Evolutionary conservation across 2,113 vertebrate genomes (phyloP).

Genomic region (Melanerpes formicivorus): DNA sequence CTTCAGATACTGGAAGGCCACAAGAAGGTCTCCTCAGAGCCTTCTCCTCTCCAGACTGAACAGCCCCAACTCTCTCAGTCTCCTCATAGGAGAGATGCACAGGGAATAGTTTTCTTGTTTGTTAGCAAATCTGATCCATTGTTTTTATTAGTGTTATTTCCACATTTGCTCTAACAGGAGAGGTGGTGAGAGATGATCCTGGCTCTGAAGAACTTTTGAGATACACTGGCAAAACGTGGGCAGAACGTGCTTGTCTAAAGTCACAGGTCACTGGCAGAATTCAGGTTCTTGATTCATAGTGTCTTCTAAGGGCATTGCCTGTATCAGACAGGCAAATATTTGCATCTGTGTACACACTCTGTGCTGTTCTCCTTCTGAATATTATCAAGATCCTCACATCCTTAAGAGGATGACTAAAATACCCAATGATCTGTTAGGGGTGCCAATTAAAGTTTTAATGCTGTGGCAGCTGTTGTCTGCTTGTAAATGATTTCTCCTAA

Average conservation of each 20-base stretch:
- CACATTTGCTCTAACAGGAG: background rate
- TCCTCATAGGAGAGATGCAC: background rate
- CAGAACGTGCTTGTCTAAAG: background rate
- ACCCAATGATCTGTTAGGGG: background rate
- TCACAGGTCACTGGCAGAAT: background rate
- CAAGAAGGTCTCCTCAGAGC: no score
- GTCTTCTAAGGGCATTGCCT: background rate
- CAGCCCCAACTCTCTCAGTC: no score
- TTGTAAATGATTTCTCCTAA: slow-evolving; percentile 58
- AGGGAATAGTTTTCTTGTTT: slow-evolving; percentile 24
- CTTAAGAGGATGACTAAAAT: slow-evolving; percentile 51
- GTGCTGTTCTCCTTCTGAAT: slow-evolving; percentile 8
- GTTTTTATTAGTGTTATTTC: background rate
- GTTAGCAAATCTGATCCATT: background rate
- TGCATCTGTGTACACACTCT: background rate
- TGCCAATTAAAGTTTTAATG: slow-evolving; percentile 59
- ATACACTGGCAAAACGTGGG: background rate
- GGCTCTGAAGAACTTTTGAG: background rate
- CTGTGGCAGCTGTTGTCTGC: slow-evolving; percentile 52
- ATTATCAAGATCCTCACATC: slow-evolving; percentile 16
- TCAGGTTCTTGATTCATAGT: background rate
- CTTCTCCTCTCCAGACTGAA: no score
- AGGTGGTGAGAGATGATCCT: background rate
- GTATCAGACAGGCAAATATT: background rate
- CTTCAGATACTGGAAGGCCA: no score